phyloP scores from a whole-genome alignment of 2,888 invertebrate species.

The Hipparchia semele region DNA sequence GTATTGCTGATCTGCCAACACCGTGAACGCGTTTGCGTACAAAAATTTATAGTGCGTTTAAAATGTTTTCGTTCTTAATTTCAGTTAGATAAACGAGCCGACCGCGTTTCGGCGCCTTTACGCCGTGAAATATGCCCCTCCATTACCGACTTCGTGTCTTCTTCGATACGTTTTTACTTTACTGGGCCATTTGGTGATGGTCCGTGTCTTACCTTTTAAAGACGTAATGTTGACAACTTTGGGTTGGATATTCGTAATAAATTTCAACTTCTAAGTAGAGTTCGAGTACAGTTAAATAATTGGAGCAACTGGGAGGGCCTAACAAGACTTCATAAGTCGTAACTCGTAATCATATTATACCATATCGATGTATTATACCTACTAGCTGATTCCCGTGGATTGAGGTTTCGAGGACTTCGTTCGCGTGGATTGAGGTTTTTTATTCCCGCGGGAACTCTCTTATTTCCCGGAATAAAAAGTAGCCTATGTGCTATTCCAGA shows the following conservation, averaged over 20 bases:
- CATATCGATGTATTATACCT: no score
- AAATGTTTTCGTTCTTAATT: slow-evolving; percentile 79
- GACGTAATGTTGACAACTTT: slow-evolving; percentile 12
- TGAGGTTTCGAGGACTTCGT: no score
- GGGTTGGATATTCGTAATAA: slow-evolving; percentile 8
- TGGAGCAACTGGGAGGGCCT: not conserved
- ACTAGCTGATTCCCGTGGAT: no score
- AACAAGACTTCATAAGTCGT: not conserved
- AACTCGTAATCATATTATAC: no score
- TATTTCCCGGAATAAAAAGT: no score
- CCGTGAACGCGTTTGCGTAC: slow-evolving; percentile 59
- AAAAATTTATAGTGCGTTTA: slow-evolving; percentile 71
- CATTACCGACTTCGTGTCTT: slow-evolving; percentile 56
- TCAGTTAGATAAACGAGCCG: slow-evolving; percentile 70
- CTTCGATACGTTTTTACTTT: slow-evolving; percentile 55
- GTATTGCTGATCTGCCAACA: slow-evolving; percentile 56
- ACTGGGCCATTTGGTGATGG: slow-evolving; percentile 55
- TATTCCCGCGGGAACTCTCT: no score
- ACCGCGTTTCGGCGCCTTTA: slow-evolving; percentile 71
- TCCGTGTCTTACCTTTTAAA: slow-evolving; percentile 38
- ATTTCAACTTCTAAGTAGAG: not conserved
- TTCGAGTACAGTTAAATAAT: not conserved
- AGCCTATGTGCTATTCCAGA: no score
- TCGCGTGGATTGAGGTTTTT: no score
- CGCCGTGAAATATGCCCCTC: slow-evolving; percentile 67